Conservation (phyloP, 2,888 invertebrate species). For the Orchesellides sinensis region DNA sequence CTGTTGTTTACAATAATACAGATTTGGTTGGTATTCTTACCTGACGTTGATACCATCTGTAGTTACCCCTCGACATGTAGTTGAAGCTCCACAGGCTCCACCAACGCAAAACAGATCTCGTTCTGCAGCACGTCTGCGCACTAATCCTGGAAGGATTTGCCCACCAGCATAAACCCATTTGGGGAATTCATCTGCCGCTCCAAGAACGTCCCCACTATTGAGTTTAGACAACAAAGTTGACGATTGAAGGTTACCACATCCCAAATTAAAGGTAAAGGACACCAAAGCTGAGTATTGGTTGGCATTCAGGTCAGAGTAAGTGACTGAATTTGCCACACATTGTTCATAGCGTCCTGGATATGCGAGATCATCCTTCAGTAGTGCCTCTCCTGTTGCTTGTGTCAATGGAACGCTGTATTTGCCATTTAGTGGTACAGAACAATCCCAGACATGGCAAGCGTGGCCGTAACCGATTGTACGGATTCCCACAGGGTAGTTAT, state of each 20-base stretch:
- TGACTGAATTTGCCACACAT: slow-evolving; percentile 61
- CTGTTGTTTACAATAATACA: background rate
- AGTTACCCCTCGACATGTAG: slow-evolving; percentile 32
- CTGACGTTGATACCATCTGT: slow-evolving; percentile 50
- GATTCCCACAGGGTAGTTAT: slow-evolving; percentile 63
- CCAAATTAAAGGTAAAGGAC: slow-evolving; percentile 72
- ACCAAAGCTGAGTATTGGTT: slow-evolving; percentile 68
- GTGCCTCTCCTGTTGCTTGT: slow-evolving; percentile 60
- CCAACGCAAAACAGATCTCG: slow-evolving; percentile 67
- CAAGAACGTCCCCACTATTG: slow-evolving; percentile 66
- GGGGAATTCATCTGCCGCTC: slow-evolving; percentile 68
- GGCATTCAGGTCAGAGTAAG: slow-evolving; percentile 48
- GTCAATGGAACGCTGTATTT: slow-evolving; percentile 69
- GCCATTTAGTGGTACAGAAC: slow-evolving; percentile 71
- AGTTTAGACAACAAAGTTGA: slow-evolving; percentile 66
- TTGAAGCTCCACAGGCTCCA: slow-evolving; percentile 52
- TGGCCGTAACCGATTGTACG: slow-evolving; percentile 70
- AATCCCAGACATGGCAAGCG: slow-evolving; percentile 71
- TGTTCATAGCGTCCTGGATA: slow-evolving; percentile 68
- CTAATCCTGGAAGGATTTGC: slow-evolving; percentile 39
- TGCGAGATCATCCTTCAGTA: slow-evolving; percentile 67
- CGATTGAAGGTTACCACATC: slow-evolving; percentile 67
- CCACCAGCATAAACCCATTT: slow-evolving; percentile 68
- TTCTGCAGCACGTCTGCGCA: slow-evolving; percentile 65
- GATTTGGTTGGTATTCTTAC: background rate